Conservation (phyloP, 2,888 invertebrate genomes). For the Zaprionus obscuricornis region DNA sequence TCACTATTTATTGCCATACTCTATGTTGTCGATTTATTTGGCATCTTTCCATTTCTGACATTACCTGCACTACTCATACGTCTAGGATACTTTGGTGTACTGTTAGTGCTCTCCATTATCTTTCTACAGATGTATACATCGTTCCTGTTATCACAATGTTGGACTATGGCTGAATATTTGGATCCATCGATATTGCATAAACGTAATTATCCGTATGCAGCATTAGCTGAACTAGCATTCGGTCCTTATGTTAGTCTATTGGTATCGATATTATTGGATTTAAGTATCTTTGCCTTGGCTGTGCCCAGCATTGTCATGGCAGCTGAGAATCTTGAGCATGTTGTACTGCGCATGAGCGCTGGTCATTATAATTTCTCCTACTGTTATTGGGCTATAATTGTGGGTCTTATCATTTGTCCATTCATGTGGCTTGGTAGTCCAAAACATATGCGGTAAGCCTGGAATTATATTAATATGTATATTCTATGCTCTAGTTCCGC, state of each 20-base stretch:
- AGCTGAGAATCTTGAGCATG: slow-evolving; percentile 90
- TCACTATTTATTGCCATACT: slow-evolving; percentile 89
- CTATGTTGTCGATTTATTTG: slow-evolving; percentile 92
- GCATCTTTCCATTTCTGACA: slow-evolving; percentile 91
- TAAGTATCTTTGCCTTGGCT: slow-evolving; percentile 90
- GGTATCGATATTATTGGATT: slow-evolving; percentile 88
- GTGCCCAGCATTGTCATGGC: slow-evolving; percentile 92
- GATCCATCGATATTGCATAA: slow-evolving; percentile 87
- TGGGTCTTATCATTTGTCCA: slow-evolving; percentile 90
- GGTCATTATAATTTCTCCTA: slow-evolving; percentile 88
- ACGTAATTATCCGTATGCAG: slow-evolving; percentile 92
- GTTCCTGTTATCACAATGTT: slow-evolving; percentile 90
- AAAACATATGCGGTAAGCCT: slow-evolving; percentile 95
- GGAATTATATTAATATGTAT: too few species aligned
- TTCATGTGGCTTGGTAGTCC: slow-evolving; percentile 95
- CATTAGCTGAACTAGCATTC: slow-evolving; percentile 91
- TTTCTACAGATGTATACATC: slow-evolving; percentile 92
- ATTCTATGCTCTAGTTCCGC: too few species aligned
- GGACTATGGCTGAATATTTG: slow-evolving; percentile 90
- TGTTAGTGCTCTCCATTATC: slow-evolving; percentile 87
- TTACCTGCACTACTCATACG: slow-evolving; percentile 90
- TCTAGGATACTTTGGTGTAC: slow-evolving; percentile 89
- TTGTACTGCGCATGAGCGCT: slow-evolving; percentile 88
- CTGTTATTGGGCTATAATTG: slow-evolving; percentile 92
- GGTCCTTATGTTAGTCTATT: slow-evolving; percentile 86